These are phyloP conservation scores for Rhabdophis nuchalis DNA, from an alignment of 2,797 vertebrate species.

Conservation along the genomic window DNA sequence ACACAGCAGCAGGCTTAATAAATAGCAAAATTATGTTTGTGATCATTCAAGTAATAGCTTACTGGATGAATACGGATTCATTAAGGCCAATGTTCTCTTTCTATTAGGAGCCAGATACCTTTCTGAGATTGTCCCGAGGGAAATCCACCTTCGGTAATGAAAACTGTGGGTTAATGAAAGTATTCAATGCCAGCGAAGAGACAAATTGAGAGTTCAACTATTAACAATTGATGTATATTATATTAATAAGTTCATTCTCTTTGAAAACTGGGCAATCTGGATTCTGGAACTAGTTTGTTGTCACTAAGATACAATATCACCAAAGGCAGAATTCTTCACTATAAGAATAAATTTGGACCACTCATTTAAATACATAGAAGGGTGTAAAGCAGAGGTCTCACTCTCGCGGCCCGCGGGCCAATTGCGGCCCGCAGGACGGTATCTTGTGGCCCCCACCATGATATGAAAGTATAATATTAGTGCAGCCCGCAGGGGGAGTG, in stretches of 20 bases:
- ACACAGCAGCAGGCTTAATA: rapidly evolving
- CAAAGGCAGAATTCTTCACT: background rate
- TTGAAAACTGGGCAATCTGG: background rate
- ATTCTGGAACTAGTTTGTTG: background rate
- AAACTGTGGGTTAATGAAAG: background rate
- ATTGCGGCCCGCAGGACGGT: too few species aligned
- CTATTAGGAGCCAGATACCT: background rate
- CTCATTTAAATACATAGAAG: background rate
- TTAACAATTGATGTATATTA: background rate
- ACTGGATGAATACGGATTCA: background rate
- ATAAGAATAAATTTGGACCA: background rate
- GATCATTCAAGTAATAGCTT: background rate
- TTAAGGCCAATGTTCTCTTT: background rate
- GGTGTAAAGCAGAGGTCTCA: too few species aligned
- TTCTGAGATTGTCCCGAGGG: background rate
- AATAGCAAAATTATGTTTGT: background rate
- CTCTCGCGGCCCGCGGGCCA: too few species aligned
- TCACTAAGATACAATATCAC: background rate
- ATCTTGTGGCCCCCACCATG: too few species aligned
- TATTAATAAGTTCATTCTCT: background rate
- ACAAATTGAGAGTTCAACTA: background rate
- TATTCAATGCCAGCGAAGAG: background rate
- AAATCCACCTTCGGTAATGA: background rate
- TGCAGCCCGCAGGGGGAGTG: too few species aligned
- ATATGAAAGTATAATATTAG: too few species aligned